phyloP scores from a whole-genome alignment of 2,113 vertebrate species.

The Pardalotus punctatus region DNA sequence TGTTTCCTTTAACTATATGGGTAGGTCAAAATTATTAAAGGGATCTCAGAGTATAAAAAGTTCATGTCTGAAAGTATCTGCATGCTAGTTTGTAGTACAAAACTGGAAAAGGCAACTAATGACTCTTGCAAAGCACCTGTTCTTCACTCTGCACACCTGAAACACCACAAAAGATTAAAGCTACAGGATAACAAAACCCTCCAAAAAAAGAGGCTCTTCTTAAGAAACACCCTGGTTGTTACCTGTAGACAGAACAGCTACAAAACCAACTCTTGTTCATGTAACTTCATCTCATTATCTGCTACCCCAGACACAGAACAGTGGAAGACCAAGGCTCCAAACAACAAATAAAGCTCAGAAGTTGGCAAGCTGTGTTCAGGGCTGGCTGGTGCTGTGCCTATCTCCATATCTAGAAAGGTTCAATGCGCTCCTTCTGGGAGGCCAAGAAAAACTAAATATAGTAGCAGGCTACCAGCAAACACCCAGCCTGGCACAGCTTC shows the following conservation, averaged over 20 bases:
- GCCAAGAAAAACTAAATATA: conserved; percentile 51
- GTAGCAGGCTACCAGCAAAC: conserved; percentile 16
- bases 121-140: neutral
- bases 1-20: neutral
- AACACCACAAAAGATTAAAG: neutral
- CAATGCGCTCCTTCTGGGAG: neutral
- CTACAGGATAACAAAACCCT: neutral
- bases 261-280: neutral
- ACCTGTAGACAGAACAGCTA: neutral
- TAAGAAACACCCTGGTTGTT: neutral
- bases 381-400: neutral
- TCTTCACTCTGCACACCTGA: neutral
- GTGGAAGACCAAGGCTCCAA: neutral
- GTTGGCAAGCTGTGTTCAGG: neutral
- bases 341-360: neutral
- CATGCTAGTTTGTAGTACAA: neutral
- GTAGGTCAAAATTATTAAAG: neutral
- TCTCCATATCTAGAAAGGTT: conserved; percentile 56
- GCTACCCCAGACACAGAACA: neutral
- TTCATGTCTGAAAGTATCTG: neutral
- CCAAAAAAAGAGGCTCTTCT: neutral
- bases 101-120: neutral
- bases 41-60: neutral
- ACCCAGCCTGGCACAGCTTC: neutral
- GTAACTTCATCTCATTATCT: neutral